phyloP scores from a whole-genome alignment of 2,888 invertebrate species.

The Cynaeus angustus region DNA sequence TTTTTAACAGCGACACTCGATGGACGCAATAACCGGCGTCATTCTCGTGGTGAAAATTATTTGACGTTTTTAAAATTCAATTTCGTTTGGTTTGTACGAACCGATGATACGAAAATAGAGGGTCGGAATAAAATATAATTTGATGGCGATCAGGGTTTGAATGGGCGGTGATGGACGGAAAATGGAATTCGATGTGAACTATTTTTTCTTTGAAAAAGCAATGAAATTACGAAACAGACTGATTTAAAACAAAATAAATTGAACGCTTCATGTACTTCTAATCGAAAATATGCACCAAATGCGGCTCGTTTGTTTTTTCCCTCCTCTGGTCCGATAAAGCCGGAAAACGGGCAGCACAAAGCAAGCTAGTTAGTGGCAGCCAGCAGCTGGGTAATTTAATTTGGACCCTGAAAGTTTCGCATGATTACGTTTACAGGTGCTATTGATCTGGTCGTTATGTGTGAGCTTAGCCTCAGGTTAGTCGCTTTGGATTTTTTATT shows the following conservation, averaged over 20 bases:
- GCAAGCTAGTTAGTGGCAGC: slow-evolving; percentile 54
- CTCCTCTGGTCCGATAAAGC: slow-evolving; percentile 30
- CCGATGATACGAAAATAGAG: slow-evolving; percentile 3
- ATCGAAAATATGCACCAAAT: slow-evolving; percentile 24
- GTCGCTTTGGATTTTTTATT: slow-evolving; percentile 47
- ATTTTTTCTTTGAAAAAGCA: not conserved
- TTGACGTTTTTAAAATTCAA: slow-evolving; percentile 19
- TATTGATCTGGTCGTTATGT: slow-evolving; percentile 68
- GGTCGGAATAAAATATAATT: slow-evolving; percentile 5
- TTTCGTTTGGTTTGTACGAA: slow-evolving; percentile 3
- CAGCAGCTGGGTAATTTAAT: slow-evolving; percentile 57
- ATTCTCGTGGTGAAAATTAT: slow-evolving; percentile 16
- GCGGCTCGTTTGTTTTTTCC: slow-evolving; percentile 17
- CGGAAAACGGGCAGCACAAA: slow-evolving; percentile 49
- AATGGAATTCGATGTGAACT: not conserved
- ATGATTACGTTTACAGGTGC: slow-evolving; percentile 69
- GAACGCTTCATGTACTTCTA: not conserved
- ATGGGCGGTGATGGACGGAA: slow-evolving; percentile 8
- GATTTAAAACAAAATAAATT: not conserved
- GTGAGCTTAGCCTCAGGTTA: slow-evolving; percentile 58
- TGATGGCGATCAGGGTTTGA: slow-evolving; percentile 6
- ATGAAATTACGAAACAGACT: not conserved
- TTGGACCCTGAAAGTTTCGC: slow-evolving; percentile 63
- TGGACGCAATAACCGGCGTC: slow-evolving; percentile 11
- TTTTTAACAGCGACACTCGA: slow-evolving; percentile 9